phyloP scores from a whole-genome alignment of 2,888 invertebrate species.

The Synanthedon vespiformis region DNA sequence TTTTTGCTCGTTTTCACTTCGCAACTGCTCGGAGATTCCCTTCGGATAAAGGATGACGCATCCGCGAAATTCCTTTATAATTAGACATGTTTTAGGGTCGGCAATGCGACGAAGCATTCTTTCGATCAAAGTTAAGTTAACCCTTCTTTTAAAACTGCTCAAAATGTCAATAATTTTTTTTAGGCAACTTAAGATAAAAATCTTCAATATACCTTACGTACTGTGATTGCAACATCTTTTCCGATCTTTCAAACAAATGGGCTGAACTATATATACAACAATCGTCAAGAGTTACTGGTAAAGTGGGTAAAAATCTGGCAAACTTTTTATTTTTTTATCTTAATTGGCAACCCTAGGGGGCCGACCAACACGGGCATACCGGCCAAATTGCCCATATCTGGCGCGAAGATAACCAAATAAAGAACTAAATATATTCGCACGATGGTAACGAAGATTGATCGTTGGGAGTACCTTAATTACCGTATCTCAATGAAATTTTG shows the following conservation, averaged over 20 bases:
- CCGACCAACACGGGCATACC: constrained; percentile 15
- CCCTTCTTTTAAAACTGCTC: too few species aligned
- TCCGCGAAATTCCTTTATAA: constrained; percentile 33
- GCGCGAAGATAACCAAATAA: constrained; percentile 14
- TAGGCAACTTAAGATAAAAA: too few species aligned
- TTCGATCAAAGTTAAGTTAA: too few species aligned
- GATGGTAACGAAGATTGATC: constrained; percentile 26
- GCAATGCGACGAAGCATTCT: not conserved
- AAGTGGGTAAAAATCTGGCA: too few species aligned
- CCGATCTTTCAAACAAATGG: too few species aligned
- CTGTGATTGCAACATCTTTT: too few species aligned
- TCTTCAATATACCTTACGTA: too few species aligned
- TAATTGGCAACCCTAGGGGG: constrained; percentile 1
- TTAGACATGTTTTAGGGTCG: constrained; percentile 22
- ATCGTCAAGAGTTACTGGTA: too few species aligned
- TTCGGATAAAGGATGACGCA: constrained; percentile 31
- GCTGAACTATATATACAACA: too few species aligned
- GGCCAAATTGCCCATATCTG: constrained; percentile 23
- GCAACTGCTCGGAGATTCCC: constrained; percentile 15
- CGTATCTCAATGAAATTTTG: not conserved
- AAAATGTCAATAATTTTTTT: too few species aligned
- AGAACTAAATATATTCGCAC: constrained; percentile 13
- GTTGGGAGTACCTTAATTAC: constrained; percentile 10
- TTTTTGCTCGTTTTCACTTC: constrained; percentile 11
- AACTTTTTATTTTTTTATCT: too few species aligned